Evolutionary conservation across 2,113 vertebrate species (phyloP).

Genomic region (Dendrocopos noguchii): DNA sequence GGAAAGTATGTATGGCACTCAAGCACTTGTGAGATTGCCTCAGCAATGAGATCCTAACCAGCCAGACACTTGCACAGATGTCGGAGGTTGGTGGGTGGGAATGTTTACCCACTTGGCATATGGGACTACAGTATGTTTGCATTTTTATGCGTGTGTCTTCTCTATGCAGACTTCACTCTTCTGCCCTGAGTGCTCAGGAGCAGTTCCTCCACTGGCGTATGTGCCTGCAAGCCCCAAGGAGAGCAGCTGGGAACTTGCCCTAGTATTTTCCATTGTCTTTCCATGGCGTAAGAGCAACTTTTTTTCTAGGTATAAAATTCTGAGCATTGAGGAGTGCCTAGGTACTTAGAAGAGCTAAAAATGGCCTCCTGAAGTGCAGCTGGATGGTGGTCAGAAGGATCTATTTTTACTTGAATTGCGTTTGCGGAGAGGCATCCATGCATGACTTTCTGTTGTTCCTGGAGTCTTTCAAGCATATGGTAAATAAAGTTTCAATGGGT

Average conservation of each 20-base stretch:
- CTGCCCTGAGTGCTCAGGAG: background rate
- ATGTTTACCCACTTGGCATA: background rate
- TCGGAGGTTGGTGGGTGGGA: background rate
- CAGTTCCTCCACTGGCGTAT: background rate
- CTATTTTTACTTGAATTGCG: constrained; percentile 49
- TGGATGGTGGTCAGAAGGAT: constrained; percentile 38
- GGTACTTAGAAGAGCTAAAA: constrained; percentile 4
- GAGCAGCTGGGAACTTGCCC: background rate
- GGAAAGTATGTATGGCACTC: background rate
- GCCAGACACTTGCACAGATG: background rate
- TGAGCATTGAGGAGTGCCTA: background rate
- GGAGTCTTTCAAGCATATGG: constrained; percentile 50
- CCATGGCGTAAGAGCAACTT: background rate
- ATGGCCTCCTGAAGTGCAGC: constrained; percentile 3
- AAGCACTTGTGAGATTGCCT: background rate
- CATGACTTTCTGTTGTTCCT: constrained; percentile 56
- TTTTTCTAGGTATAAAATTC: background rate
- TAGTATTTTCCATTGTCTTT: background rate
- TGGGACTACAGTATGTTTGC: background rate
- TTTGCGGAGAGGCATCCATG: constrained; percentile 61
- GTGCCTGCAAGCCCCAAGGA: background rate
- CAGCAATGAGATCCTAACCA: background rate
- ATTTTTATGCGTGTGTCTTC: background rate
- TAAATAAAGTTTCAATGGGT: constrained; percentile 65
- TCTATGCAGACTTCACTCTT: background rate